A percentile compares a stretch with the other conserved stretches of the same genome.
Conservation (phyloP, 30 jellyfish, hydroid and myxozoan species). For the Aurelia aurita region DNA sequence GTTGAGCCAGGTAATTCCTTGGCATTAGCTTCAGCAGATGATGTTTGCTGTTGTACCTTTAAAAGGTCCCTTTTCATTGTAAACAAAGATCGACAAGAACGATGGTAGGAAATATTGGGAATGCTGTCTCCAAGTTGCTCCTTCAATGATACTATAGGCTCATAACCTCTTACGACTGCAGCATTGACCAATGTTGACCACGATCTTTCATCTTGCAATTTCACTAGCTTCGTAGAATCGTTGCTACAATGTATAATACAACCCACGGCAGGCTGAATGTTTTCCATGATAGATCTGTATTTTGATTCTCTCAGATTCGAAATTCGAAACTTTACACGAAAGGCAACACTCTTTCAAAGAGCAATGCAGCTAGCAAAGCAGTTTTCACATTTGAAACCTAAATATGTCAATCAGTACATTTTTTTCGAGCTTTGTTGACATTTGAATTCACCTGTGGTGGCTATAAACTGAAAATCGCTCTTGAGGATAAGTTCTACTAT, state of each 20-base stretch:
- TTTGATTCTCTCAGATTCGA: too few relatives aligned
- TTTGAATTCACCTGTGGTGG: too few relatives aligned
- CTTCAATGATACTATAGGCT: conserved; percentile 31
- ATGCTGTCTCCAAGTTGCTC: conserved; percentile 37
- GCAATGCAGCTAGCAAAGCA: too few relatives aligned
- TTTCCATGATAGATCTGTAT: conserved; percentile 15
- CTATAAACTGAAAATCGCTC: too few relatives aligned
- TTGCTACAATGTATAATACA: conserved; percentile 38
- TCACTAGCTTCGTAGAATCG: conserved; percentile 25
- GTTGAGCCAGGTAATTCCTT: conserved; percentile 30
- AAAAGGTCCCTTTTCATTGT: conserved; percentile 37
- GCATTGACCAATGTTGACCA: conserved; percentile 43
- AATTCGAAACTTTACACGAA: too few relatives aligned
- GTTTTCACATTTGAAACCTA: too few relatives aligned
- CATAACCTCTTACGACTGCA: conserved; percentile 19
- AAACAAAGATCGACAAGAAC: conserved; percentile 47
- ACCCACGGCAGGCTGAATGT: conserved; percentile 30
- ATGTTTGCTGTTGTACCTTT: conserved; percentile 36
- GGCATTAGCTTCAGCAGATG: conserved; percentile 31
- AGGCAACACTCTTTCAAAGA: too few relatives aligned
- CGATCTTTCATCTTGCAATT: conserved; percentile 34
- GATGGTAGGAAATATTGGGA: conserved; percentile 38
- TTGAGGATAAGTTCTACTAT: too few relatives aligned
- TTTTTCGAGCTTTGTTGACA: too few relatives aligned
- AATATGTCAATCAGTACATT: too few relatives aligned